phyloP scores from a whole-genome alignment of 2,888 invertebrate genomes.

The Entomobrya proxima region DNA sequence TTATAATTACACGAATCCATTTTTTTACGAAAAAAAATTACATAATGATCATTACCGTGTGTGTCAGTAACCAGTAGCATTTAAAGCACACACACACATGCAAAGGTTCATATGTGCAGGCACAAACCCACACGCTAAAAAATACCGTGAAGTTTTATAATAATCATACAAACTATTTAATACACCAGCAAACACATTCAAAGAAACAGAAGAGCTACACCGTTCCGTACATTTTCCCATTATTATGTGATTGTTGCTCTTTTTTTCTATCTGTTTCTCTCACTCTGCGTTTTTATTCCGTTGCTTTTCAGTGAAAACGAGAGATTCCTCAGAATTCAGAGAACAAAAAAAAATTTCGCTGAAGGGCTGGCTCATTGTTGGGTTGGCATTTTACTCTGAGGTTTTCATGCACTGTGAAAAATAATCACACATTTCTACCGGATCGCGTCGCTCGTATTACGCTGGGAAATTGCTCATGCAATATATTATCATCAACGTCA shows the following conservation, averaged over 20 bases:
- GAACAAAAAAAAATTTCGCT: constrained; percentile 7
- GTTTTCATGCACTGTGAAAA: constrained; percentile 11
- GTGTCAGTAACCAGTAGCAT: constrained; percentile 6
- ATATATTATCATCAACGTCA: constrained; percentile 38
- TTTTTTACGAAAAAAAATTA: background rate
- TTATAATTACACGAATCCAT: background rate
- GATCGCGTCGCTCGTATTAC: constrained; percentile 18
- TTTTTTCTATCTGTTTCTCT: constrained; percentile 27
- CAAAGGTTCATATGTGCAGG: constrained; percentile 10
- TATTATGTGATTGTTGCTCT: constrained; percentile 3
- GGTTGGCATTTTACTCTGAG: background rate
- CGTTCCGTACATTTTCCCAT: constrained; percentile 36
- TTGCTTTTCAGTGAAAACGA: constrained; percentile 61
- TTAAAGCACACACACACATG: background rate
- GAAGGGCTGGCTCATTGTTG: background rate
- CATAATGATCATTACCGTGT: too few relatives aligned
- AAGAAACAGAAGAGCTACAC: background rate
- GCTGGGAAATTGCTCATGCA: constrained; percentile 56
- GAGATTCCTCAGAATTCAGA: constrained; percentile 23
- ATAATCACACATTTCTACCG: constrained; percentile 23
- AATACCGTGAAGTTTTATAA: background rate
- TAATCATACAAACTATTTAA: background rate
- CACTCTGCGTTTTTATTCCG: constrained; percentile 55
- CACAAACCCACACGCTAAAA: too few relatives aligned
- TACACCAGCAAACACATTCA: background rate